Evolutionary conservation across 2,113 vertebrate species (phyloP), one percentile per base, ranked within the genome.

Genomic region (Ictidomys tridecemlineatus): DNA sequence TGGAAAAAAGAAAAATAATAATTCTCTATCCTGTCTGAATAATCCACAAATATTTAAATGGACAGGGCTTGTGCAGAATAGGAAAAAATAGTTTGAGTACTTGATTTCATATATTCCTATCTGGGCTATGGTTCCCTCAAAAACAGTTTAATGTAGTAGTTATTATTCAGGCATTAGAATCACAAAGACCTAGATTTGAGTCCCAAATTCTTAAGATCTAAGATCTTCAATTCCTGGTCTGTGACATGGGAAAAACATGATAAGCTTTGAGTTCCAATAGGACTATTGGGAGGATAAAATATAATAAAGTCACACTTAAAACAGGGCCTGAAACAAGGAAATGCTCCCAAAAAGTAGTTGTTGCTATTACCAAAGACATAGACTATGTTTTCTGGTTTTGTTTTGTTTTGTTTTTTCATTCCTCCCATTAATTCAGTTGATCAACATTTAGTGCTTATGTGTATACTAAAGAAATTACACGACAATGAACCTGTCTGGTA

Each of bases 271-370:
- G 42, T 45, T 45, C 42, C 42, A 45, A 45, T 20, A 89, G 13
- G 28, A 78, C 65, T 67, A 78, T 67, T 94, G 45, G 72, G 51
- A 92, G 22, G 24, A 56, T 79, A 85, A 89, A 20, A 32, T 72
- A 92, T 78, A 58, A n/a, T 56, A 70, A 84, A 91, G 32, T 51
- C 26, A 18, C n/a, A 39, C 76, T 93, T 93, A 83, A 51, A 95
- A 87, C 12, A 77, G 24, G 13, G 3, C 16, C 39, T 32, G 18
- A 83, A 58, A 77, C 18, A 84, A 30, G 8, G 37, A 39, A 73
- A 53, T 85, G 76, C 18, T 95, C 48, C 53, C 42, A 86, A 78
- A 79, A 73, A 28, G 53, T 51, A 83, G 53, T 73, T 76, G 5
- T 34, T 78, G 14, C 45, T 82, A 77, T 85, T 76, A 45, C 48